phyloP scores from a whole-genome alignment of 2,113 vertebrate genomes.

The Ctenodactylus gundi region DNA sequence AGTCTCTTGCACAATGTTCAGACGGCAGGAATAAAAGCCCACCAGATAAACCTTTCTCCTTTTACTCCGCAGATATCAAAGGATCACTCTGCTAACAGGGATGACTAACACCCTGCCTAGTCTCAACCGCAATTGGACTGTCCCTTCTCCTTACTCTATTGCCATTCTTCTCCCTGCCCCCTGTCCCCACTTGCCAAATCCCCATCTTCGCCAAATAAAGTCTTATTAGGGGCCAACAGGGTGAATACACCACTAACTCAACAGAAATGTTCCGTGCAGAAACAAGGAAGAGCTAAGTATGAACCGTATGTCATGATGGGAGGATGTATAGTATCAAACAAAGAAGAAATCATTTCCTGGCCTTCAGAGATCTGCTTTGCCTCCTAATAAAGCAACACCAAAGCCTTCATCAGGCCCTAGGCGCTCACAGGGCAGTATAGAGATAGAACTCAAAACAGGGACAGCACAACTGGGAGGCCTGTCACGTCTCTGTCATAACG shows the following conservation, averaged over 20 bases:
- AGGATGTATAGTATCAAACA: background rate
- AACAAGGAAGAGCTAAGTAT: background rate
- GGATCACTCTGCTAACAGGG: conserved; percentile 73
- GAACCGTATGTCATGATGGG: background rate
- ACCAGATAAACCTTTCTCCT: conserved; percentile 76
- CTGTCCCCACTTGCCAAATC: background rate
- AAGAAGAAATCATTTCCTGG: background rate
- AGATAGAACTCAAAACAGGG: background rate
- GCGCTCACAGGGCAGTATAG: background rate
- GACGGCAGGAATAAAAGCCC: conserved; percentile 76
- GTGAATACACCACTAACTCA: background rate
- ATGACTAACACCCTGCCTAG: conserved; percentile 70
- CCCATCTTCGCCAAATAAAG: background rate
- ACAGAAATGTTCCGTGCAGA: background rate
- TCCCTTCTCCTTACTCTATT: background rate
- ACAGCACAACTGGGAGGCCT: background rate
- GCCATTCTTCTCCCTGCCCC: background rate
- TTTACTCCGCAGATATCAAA: conserved; percentile 79
- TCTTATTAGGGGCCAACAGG: background rate
- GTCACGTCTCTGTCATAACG: background rate
- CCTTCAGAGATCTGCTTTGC: background rate
- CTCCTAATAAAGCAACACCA: background rate
- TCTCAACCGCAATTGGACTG: conserved; percentile 22
- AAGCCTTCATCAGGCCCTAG: background rate
- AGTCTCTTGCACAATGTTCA: conserved; percentile 73